Evolutionary conservation across 1,140 invertebrate genomes (phyloP).

Genomic region (Drosophila mojavensis): DNA sequence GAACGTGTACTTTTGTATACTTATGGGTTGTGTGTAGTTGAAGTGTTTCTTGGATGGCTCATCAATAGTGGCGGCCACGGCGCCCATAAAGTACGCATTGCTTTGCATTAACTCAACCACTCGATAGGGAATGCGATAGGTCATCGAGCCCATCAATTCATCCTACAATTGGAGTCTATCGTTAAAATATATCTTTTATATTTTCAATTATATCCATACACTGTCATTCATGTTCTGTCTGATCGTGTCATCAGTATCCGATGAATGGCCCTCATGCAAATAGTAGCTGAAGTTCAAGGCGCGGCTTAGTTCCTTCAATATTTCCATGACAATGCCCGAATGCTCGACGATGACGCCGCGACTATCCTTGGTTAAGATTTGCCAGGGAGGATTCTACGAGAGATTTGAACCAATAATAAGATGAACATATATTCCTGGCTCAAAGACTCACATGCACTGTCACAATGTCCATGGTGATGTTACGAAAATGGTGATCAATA

Average conservation of each 20-base stretch:
- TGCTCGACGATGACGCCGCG: slow-evolving; percentile 86
- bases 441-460: slow-evolving; percentile 84
- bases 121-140: slow-evolving; percentile 67
- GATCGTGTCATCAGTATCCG: slow-evolving; percentile 22
- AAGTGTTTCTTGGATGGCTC: slow-evolving; percentile 87
- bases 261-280: slow-evolving; percentile 57
- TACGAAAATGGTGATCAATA: slow-evolving; percentile 90
- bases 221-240: slow-evolving; percentile 55
- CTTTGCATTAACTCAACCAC: slow-evolving; percentile 63
- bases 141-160: slow-evolving; percentile 65
- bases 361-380: slow-evolving; percentile 87
- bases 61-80: slow-evolving; percentile 89
- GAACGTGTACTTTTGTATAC: slow-evolving; percentile 91
- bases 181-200: neutral
- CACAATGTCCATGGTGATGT: slow-evolving; percentile 88
- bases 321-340: slow-evolving; percentile 91
- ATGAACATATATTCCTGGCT: slow-evolving; percentile 68
- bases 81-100: slow-evolving; percentile 88
- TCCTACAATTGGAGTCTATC: slow-evolving; percentile 33
- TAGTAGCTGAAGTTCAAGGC: slow-evolving; percentile 92
- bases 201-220: slow-evolving; percentile 9
- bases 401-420: slow-evolving; percentile 68
- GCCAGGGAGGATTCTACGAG: slow-evolving; percentile 93
- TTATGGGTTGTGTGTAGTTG: slow-evolving; percentile 92
- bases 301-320: slow-evolving; percentile 90